Conservation (phyloP, 2,113 vertebrate genomes). For the Mionectes macconnelli region DNA sequence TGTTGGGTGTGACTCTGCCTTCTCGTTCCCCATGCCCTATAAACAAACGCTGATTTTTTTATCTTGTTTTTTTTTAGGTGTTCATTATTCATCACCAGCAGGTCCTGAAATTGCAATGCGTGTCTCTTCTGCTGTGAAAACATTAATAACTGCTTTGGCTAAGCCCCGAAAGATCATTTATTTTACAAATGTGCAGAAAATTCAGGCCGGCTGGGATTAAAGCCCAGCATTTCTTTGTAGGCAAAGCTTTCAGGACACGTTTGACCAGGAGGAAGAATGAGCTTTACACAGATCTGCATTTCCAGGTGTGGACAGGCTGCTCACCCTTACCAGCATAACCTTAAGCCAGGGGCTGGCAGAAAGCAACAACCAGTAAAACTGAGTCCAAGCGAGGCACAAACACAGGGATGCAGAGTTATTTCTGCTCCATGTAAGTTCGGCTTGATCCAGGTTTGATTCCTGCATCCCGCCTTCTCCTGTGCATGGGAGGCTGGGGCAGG, state of each 20-base stretch:
- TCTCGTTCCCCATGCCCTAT: accelerated
- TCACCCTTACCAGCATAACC: background rate
- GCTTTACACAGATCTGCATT: background rate
- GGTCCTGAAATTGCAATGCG: background rate
- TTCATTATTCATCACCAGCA: conserved; percentile 13
- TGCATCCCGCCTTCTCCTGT: background rate
- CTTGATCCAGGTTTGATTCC: background rate
- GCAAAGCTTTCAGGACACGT: background rate
- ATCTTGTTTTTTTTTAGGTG: background rate
- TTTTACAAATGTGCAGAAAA: conserved; percentile 11
- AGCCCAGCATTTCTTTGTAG: background rate
- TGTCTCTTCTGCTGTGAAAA: conserved; percentile 12
- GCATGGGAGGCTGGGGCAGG: background rate
- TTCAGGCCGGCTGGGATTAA: background rate
- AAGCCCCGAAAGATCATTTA: background rate
- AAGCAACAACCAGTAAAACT: background rate
- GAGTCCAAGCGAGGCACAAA: background rate
- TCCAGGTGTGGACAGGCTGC: background rate
- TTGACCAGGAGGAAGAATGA: background rate
- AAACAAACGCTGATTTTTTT: background rate
- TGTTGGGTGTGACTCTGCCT: background rate
- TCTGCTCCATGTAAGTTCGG: background rate
- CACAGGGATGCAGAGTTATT: accelerated
- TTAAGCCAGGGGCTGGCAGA: background rate
- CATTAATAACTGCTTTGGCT: conserved; percentile 48